Base-by-base conservation (phyloP, 2,113 vertebrate species). In the Pseudopipra pipra region DNA sequence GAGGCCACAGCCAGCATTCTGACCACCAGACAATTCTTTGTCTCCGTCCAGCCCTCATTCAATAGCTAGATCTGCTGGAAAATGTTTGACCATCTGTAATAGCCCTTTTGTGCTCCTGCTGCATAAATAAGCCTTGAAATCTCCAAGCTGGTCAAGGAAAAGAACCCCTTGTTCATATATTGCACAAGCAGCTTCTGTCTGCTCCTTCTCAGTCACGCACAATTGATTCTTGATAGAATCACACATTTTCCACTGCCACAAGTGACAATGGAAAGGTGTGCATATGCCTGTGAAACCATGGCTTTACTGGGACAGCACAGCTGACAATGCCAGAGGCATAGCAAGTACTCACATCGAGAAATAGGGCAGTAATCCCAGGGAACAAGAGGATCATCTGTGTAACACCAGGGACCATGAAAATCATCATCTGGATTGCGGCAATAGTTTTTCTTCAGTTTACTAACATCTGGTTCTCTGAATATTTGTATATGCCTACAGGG, bases 361-460 rank as follows among this genome's bases (percentile, higher is more conserved):
- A 99, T 97, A 74, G 97, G 97, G 85, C 99, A 99, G 96, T 99
- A 99, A 97, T 99, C 99, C 99, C 99, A 99, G 63, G 98, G 98
- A 95, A 99, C 84, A 3, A 98, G 98, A 82, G 99, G 98, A 96
- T 98, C 98, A 94, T 98, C 99, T 37, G 99, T 99, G 95, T 99
- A 99, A 97, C 99, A 99, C 99, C 99, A 99, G 58, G 98, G 99
- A n/a, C 99, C 99, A 14, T 99, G 99, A 88, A 99, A 99, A 98
- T 99, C 99, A 70, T 99, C 98, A 83, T 99, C 99, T 47, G 99
- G 99, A 97, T 99, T 99, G 91, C 99, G 98, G 95, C 99, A 99
- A 97, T 98, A 99, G 97, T 98, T 99, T 95, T 97, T 98, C 94
- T 98, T 99, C 95, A 99, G 96, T 87, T 98, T 98, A 85, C 98